Evolutionary conservation across 1,140 invertebrate genomes (phyloP).

Genomic region (Drosophila repletoides): DNA sequence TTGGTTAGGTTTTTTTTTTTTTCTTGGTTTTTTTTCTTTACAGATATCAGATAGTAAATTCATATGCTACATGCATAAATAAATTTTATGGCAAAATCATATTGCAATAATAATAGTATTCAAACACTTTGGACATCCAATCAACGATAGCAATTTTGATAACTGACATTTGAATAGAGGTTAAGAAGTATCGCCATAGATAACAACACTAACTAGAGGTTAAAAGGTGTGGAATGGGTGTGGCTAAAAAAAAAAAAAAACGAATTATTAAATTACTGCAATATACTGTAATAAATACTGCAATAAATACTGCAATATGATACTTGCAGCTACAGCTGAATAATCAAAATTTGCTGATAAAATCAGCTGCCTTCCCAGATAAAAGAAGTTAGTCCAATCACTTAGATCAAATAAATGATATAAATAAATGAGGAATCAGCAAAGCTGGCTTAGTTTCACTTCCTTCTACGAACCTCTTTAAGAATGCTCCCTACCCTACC

Average conservation of each 20-base stretch:
- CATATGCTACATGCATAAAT: constrained; percentile 22
- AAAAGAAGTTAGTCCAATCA: no score
- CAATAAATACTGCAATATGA: no score
- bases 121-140: constrained; percentile 32
- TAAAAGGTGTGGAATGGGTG: not conserved
- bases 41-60: constrained; percentile 17
- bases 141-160: constrained; percentile 15
- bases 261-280: no score
- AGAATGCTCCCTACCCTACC: no score
- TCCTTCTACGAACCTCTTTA: no score
- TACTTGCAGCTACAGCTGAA: no score
- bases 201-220: not conserved
- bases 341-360: no score
- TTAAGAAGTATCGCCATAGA: constrained; percentile 1
- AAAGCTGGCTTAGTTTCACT: no score
- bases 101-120: constrained; percentile 32
- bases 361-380: no score
- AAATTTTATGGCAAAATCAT: constrained; percentile 32
- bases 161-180: constrained; percentile 28
- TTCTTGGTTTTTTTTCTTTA: not conserved
- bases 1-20: constrained; percentile 29
- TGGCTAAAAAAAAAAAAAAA: not conserved
- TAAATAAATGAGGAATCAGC: no score
- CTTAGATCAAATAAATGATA: no score
- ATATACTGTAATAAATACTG: no score